Conservation (phyloP, 2,888 invertebrate species). For the Cheilosia urbana region DNA sequence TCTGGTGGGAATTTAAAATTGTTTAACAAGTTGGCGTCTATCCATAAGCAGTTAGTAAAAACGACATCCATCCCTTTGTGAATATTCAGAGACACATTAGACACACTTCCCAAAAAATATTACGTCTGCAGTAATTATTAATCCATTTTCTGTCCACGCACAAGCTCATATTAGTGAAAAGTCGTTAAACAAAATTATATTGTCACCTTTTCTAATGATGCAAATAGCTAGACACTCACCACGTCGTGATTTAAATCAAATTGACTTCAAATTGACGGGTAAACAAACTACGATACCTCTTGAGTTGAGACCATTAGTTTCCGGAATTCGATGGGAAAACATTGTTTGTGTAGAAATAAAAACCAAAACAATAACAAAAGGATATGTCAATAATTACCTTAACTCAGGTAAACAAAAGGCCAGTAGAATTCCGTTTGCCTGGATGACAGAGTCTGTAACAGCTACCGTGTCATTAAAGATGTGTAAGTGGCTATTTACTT, state of each 20-base stretch:
- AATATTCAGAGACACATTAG: too few species aligned
- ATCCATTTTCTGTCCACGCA: too few species aligned
- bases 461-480: background rate
- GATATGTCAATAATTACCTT: constrained; percentile 22
- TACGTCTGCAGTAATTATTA: too few species aligned
- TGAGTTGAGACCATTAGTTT: constrained; percentile 25
- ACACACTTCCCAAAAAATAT: too few species aligned
- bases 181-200: background rate
- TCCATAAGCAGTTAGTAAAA: too few species aligned
- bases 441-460: background rate
- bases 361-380: background rate
- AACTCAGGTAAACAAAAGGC: constrained; percentile 22
- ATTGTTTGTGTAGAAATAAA: background rate
- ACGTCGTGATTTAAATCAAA: constrained; percentile 33
- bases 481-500: background rate
- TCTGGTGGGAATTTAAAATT: too few species aligned
- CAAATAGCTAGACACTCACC: background rate
- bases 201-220: constrained; percentile 19
- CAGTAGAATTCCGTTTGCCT: background rate
- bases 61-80: too few species aligned
- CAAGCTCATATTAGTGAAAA: background rate
- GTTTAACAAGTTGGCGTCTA: too few species aligned
- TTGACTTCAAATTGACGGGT: constrained; percentile 13
- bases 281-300: background rate
- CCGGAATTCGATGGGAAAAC: constrained; percentile 11